Percentiles rank a stretch among this genome's conserved stretches.
phyloP scores from a whole-genome alignment of 2,797 vertebrate genomes.

The Argyrosomus regius region DNA sequence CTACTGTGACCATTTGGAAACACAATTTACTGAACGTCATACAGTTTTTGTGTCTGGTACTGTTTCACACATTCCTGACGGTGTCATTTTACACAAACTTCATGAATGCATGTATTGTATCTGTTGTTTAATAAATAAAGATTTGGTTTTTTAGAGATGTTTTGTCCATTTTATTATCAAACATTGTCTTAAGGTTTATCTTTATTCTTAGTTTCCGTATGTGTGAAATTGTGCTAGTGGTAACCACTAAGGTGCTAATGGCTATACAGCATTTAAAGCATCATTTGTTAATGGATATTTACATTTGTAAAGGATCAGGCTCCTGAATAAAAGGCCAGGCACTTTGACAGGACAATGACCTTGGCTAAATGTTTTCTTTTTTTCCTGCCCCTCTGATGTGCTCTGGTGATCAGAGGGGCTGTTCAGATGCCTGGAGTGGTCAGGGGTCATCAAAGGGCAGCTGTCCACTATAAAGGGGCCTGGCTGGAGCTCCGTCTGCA shows the following conservation, averaged over 20 bases:
- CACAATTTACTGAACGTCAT: slow-evolving; percentile 2
- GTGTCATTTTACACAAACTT: no score
- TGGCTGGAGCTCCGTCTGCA: slow-evolving; percentile 67
- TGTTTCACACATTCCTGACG: slow-evolving; percentile 33
- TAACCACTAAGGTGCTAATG: slow-evolving; percentile 24
- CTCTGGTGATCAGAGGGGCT: slow-evolving; percentile 81
- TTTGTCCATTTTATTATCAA: slow-evolving; percentile 12
- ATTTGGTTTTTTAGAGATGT: background rate
- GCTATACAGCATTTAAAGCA: slow-evolving; percentile 8
- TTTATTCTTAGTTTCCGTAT: slow-evolving; percentile 1
- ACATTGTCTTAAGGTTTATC: background rate
- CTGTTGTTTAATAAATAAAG: background rate
- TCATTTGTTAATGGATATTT: slow-evolving; percentile 38
- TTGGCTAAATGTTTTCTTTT: slow-evolving; percentile 76
- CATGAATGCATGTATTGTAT: background rate
- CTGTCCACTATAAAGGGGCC: slow-evolving; percentile 83
- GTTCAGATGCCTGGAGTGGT: slow-evolving; percentile 80
- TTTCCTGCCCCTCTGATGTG: slow-evolving; percentile 70
- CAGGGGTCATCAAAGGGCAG: slow-evolving; percentile 87
- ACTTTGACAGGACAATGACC: slow-evolving; percentile 78
- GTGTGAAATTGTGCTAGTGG: background rate
- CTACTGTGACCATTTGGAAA: background rate
- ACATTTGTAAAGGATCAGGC: slow-evolving; percentile 41
- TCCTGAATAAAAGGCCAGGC: slow-evolving; percentile 46
- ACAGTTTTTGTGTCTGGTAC: background rate